Percentiles rank a stretch among this genome's conserved stretches.
Evolutionary conservation across 2,888 invertebrate genomes (phyloP).

Genomic region (Liposcelis brunnea): DNA sequence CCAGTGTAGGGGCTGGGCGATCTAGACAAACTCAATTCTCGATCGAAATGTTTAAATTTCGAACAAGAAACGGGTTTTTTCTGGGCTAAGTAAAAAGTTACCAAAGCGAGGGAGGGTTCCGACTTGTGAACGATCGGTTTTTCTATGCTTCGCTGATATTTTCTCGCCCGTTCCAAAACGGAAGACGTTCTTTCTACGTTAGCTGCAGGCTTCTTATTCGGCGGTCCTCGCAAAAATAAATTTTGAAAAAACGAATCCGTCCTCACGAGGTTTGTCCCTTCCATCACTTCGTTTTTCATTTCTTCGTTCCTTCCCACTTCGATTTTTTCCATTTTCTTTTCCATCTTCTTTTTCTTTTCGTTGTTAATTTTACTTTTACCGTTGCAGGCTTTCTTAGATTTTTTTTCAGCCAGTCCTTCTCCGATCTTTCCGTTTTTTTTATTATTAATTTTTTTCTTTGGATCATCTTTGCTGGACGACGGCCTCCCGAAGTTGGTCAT

Average conservation of each 20-base stretch:
- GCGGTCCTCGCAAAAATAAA: constrained; percentile 39
- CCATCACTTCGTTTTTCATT: constrained; percentile 17
- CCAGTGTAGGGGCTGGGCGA: constrained; percentile 37
- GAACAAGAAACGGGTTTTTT: constrained; percentile 55
- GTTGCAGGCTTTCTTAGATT: constrained; percentile 23
- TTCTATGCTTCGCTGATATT: constrained; percentile 23
- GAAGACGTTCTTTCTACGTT: constrained; percentile 30
- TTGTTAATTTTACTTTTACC: constrained; percentile 17
- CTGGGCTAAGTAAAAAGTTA: constrained; percentile 46
- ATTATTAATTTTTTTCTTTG: constrained; percentile 7
- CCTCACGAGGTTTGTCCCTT: constrained; percentile 18
- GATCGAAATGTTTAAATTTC: constrained; percentile 49
- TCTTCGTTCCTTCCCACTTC: constrained; percentile 17
- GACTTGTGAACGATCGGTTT: constrained; percentile 23
- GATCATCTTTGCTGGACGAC: constrained; percentile 7
- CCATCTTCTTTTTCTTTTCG: constrained; percentile 20
- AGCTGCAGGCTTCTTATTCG: constrained; percentile 20
- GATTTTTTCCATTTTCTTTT: constrained; percentile 20
- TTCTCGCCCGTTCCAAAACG: constrained; percentile 49
- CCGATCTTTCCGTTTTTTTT: constrained; percentile 10
- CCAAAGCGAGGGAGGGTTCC: constrained; percentile 37
- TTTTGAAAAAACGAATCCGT: constrained; percentile 54
- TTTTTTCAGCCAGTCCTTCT: constrained; percentile 16
- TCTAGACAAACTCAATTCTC: constrained; percentile 28
- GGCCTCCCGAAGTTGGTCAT: no score